phyloP scores from a whole-genome alignment of 2,888 invertebrate species.

The Cepaea hortensis region DNA sequence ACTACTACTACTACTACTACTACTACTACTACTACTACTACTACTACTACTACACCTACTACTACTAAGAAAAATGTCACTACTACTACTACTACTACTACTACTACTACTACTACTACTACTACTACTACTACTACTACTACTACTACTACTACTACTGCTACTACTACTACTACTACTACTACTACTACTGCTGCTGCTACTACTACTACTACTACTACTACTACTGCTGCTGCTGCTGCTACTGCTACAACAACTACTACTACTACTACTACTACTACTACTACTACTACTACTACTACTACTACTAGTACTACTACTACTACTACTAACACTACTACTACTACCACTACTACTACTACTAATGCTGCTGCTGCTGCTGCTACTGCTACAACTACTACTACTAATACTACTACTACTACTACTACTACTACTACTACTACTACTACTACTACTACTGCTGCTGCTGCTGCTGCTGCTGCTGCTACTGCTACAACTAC shows the following conservation, averaged over 20 bases:
- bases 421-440: not conserved
- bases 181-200: not conserved
- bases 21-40: not conserved
- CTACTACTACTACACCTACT: not conserved
- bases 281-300: conserved; percentile 7
- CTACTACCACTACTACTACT: not conserved
- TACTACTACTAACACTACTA: not conserved
- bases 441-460: not conserved
- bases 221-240: not conserved
- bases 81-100: conserved; percentile 7
- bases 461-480: not conserved
- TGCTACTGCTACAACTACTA: not conserved
- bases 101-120: conserved; percentile 4
- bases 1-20: not conserved
- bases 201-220: conserved; percentile 1
- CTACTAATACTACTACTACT: not conserved
- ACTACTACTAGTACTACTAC: not conserved
- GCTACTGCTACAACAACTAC: not conserved
- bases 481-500: not conserved
- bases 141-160: not conserved
- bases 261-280: not conserved
- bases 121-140: conserved; percentile 7
- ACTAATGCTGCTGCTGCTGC: not conserved
- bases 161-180: not conserved
- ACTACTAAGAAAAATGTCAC: too few relatives aligned